Conservation (phyloP, 2,113 vertebrate genomes). For the Clarias macrocephalus region DNA sequence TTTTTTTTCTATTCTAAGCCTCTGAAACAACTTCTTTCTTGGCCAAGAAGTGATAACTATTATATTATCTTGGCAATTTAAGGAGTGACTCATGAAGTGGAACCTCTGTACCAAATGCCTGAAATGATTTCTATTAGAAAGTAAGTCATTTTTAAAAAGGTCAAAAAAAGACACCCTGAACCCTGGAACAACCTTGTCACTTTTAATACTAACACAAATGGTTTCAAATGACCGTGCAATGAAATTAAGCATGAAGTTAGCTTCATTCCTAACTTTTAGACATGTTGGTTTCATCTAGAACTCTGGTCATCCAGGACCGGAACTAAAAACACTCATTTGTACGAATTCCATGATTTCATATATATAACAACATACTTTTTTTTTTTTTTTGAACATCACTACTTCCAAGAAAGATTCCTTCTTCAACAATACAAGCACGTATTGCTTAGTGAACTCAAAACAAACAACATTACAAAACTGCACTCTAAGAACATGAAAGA, state of each 20-base stretch:
- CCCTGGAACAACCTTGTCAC: too few species aligned
- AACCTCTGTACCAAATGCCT: not conserved
- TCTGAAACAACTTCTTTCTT: not conserved
- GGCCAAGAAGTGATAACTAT: not conserved
- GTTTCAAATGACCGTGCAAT: not conserved
- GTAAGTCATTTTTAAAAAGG: too few species aligned
- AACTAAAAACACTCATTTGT: not conserved
- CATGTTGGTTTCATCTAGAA: not conserved
- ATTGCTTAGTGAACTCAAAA: too few species aligned
- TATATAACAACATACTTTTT: too few species aligned
- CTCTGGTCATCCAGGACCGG: not conserved
- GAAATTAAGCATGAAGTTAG: not conserved
- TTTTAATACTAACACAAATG: not conserved
- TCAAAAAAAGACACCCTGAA: not conserved
- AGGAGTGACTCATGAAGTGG: not conserved
- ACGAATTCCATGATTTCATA: not conserved
- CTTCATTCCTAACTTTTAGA: not conserved
- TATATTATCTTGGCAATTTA: not conserved
- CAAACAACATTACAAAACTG: too few species aligned
- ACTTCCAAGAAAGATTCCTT: not conserved
- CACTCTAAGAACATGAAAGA: too few species aligned
- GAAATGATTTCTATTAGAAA: not conserved
- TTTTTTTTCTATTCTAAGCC: not conserved
- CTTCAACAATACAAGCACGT: not conserved
- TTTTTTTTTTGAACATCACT: not conserved